Conservation (phyloP, 2,113 vertebrate species). For the Emydura subglobosa region DNA sequence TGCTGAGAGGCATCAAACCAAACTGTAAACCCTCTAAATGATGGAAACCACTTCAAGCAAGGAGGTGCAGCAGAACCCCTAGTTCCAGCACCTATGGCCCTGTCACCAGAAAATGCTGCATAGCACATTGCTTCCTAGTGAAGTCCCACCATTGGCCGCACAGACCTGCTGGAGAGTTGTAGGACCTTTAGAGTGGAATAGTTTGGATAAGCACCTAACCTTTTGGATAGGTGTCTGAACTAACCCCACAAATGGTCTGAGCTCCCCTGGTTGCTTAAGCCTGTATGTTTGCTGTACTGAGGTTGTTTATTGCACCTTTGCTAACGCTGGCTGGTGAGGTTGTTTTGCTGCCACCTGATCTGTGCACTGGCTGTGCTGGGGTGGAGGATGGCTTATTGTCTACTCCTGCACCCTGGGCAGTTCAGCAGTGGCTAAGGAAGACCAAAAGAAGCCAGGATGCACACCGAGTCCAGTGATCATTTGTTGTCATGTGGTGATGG, state of each 20-base stretch:
- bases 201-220: neutral
- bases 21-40: too few species aligned
- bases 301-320: neutral
- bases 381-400: neutral
- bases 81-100: neutral
- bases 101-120: neutral
- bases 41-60: too few species aligned
- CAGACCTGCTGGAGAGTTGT: neutral
- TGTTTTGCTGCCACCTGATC: neutral
- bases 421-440: neutral
- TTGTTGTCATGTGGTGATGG: neutral
- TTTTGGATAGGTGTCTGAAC: neutral
- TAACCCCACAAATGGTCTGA: fast-evolving
- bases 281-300: neutral
- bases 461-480: neutral
- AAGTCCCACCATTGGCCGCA: neutral
- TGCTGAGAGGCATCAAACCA: too few species aligned
- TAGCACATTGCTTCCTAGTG: neutral
- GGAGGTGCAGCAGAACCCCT: too few species aligned
- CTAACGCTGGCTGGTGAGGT: neutral
- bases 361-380: neutral
- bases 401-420: neutral
- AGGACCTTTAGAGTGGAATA: neutral
- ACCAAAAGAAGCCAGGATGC: neutral
- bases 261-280: neutral